A percentile compares a stretch with the other conserved stretches of the same genome.
These are phyloP conservation scores for Propithecus deckenii DNA, from an alignment of 2,797 vertebrate species.

Conservation along the genomic window DNA sequence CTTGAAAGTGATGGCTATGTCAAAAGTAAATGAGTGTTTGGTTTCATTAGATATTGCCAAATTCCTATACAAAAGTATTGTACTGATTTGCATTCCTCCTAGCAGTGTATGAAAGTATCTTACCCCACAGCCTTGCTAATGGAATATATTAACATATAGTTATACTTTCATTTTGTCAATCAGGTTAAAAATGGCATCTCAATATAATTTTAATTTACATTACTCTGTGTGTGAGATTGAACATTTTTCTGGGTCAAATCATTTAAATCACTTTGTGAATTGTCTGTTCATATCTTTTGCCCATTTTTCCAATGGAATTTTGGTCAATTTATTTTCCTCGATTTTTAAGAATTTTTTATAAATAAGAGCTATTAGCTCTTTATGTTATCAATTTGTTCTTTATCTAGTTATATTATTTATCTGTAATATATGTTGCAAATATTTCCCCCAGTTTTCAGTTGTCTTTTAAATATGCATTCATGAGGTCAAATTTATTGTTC, in stretches of 20 bases:
- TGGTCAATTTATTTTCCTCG: background rate
- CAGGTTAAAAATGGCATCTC: background rate
- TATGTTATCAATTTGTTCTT: background rate
- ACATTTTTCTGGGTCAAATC: background rate
- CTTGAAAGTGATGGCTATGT: background rate
- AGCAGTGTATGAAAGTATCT: background rate
- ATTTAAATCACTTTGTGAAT: constrained; percentile 22
- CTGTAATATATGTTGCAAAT: background rate
- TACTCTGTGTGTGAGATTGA: background rate
- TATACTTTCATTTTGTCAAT: background rate
- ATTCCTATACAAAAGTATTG: background rate
- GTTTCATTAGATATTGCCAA: background rate
- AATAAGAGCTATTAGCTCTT: background rate
- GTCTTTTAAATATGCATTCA: background rate
- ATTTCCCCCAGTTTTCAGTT: constrained; percentile 4
- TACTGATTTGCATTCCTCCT: background rate
- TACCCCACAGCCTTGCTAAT: background rate
- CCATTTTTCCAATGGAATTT: background rate
- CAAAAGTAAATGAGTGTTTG: background rate
- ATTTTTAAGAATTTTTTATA: background rate
- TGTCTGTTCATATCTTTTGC: background rate
- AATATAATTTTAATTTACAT: background rate
- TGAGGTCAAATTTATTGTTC: background rate
- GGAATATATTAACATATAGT: background rate
- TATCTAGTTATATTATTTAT: background rate